Base-by-base conservation (phyloP, 2,888 invertebrate genomes). In the Drosophila multiciliata region DNA sequence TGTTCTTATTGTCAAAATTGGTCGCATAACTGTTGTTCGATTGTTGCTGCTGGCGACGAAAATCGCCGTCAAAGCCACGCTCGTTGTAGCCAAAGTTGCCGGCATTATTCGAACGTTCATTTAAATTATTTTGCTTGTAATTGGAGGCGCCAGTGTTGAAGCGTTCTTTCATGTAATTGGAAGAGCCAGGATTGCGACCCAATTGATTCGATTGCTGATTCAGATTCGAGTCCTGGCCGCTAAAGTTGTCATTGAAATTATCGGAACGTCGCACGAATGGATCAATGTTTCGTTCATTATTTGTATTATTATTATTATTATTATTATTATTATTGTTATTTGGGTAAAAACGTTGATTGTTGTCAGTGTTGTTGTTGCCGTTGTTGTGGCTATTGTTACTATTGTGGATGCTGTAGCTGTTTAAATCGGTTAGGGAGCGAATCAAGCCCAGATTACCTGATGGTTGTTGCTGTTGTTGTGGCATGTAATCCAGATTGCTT, bases 361-460 rank as follows among this genome's bases (percentile, higher is more conserved):
- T 67, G 55, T 54, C 55, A 26, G 36, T 62, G 45, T 17, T 50
- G 29, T 32, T 65, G 29, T 52, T 58, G 3, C 40, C 60, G 11
- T 60, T 69, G 59, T 62, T 49, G 8, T 69, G 64, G 54, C 48
- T 17, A 3, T 52, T 63, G 42, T 53, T 66, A 7, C 61, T 71
- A 17, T 52, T 49, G 45, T 26, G 49, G 26, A 12, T 33, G 53
- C 32, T 58, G 38, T 40, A 78, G 26, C 52, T 55, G 38, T 55
- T 35, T 36, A 71, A 36, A 45, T 75, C 64, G 54, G 48, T 64
- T 20, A 53, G 23, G 26, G 78, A 78, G 48, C 78, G 75, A 6
- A 17, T 15, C 2, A 77, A 11, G 42, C 40, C 49, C 9, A 32
- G 29, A 33, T 55, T 73, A 3, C 53, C 35, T 33, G 74, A 17